A percentile compares a stretch with the other conserved stretches of the same genome.
Evolutionary conservation across 2,888 invertebrate species (phyloP).

Genomic region (Troilus luridus): DNA sequence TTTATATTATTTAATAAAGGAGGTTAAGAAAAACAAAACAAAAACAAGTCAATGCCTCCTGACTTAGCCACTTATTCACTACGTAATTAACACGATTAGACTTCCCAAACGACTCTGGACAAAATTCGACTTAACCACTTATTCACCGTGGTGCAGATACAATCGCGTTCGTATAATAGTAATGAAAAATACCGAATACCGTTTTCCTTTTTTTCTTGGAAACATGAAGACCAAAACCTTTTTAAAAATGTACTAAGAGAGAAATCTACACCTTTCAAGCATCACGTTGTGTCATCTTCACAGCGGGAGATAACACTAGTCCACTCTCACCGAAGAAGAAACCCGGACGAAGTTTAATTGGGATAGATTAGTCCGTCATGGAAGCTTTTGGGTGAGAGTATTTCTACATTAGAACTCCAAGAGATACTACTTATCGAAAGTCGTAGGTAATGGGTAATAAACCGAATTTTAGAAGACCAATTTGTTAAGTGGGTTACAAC

Average conservation of each 20-base stretch:
- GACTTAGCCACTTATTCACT: too few species aligned
- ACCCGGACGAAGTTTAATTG: constrained; percentile 27
- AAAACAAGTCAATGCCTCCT: too few species aligned
- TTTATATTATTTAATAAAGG: too few species aligned
- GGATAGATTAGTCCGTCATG: neutral
- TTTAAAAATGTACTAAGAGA: neutral
- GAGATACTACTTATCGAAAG: neutral
- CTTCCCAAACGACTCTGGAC: too few species aligned
- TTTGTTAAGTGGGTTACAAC: neutral
- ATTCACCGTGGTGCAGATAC: too few species aligned
- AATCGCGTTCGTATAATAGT: neutral
- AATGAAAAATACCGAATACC: neutral
- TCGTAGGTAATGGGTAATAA: neutral
- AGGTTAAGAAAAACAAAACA: too few species aligned
- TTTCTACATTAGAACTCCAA: neutral
- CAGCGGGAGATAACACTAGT: neutral
- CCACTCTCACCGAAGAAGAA: constrained; percentile 25
- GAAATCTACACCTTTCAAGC: constrained; percentile 1
- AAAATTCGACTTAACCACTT: too few species aligned
- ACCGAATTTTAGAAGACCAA: neutral
- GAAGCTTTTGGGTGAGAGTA: neutral
- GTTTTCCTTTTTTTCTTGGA: neutral
- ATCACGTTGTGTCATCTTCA: constrained; percentile 6
- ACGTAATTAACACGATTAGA: too few species aligned
- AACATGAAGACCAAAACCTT: neutral